phyloP scores from a whole-genome alignment of 2,113 vertebrate species.

The Callocephalon fimbriatum region DNA sequence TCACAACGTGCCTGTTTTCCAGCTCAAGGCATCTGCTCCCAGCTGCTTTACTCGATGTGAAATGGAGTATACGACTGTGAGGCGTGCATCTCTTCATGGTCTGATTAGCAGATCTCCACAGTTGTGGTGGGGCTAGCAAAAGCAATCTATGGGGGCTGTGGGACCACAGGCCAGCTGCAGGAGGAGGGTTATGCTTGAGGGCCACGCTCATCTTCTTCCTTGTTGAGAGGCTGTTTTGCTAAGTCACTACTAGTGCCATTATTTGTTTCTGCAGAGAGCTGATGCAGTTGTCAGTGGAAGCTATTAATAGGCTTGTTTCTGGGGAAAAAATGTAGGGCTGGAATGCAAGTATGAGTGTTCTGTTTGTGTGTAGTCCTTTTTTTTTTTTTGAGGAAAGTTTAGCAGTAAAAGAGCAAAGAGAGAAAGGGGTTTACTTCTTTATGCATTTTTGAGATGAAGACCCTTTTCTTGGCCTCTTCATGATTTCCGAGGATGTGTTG shows the following conservation, averaged over 20 bases:
- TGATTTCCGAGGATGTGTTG: not conserved
- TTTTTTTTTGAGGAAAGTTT: not conserved
- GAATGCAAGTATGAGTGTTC: not conserved
- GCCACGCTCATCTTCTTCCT: not conserved
- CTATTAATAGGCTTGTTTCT: slow-evolving; percentile 45
- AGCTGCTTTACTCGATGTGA: not conserved
- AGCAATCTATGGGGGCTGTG: not conserved
- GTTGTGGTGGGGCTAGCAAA: not conserved
- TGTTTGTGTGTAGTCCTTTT: not conserved
- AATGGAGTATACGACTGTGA: fast-evolving
- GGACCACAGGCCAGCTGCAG: not conserved
- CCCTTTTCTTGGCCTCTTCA: not conserved
- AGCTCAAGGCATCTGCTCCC: not conserved
- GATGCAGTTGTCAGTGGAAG: not conserved
- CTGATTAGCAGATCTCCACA: not conserved
- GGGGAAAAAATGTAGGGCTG: not conserved
- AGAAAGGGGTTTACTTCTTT: not conserved
- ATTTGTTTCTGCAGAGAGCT: not conserved
- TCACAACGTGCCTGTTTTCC: not conserved
- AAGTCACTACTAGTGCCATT: not conserved
- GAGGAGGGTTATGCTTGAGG: not conserved
- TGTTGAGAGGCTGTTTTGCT: not conserved
- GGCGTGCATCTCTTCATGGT: fast-evolving
- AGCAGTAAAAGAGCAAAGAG: not conserved
- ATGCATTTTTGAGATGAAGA: not conserved